A percentile compares a stretch with the other conserved stretches of the same genome.
Evolutionary conservation across 2,113 vertebrate genomes (phyloP).

Genomic region (Campylomormyrus numenius): DNA sequence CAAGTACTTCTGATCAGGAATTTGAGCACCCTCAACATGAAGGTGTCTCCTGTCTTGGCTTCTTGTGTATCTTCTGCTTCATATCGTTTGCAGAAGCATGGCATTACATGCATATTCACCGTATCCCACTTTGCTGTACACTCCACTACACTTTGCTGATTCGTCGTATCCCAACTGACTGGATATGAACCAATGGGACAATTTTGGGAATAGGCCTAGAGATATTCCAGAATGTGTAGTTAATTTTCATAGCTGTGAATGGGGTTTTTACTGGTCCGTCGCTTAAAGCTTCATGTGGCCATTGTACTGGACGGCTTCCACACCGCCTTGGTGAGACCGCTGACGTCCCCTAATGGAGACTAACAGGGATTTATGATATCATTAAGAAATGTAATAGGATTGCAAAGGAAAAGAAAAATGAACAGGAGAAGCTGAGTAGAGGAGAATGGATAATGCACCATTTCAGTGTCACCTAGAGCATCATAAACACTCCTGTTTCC

Average conservation of each 20-base stretch:
- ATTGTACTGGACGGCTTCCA: background rate
- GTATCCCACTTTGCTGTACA: background rate
- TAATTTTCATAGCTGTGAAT: background rate
- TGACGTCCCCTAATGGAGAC: background rate
- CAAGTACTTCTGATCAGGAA: background rate
- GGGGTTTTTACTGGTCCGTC: background rate
- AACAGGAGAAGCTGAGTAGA: background rate
- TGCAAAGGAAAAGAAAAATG: background rate
- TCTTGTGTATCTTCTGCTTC: background rate
- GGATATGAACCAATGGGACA: background rate
- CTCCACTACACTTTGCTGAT: background rate
- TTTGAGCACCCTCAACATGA: background rate
- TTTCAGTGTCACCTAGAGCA: background rate
- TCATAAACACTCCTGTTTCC: background rate
- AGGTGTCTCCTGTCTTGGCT: background rate
- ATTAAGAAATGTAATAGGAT: background rate
- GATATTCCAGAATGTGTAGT: background rate
- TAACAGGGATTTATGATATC: conserved; percentile 1
- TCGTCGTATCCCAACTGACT: background rate
- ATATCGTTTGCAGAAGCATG: background rate
- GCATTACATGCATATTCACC: background rate
- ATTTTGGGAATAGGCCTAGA: background rate
- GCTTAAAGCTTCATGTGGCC: background rate
- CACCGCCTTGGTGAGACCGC: background rate
- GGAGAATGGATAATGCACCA: background rate